phyloP scores from a whole-genome alignment of 2,113 vertebrate genomes.

The Gymnocephalus cernua region DNA sequence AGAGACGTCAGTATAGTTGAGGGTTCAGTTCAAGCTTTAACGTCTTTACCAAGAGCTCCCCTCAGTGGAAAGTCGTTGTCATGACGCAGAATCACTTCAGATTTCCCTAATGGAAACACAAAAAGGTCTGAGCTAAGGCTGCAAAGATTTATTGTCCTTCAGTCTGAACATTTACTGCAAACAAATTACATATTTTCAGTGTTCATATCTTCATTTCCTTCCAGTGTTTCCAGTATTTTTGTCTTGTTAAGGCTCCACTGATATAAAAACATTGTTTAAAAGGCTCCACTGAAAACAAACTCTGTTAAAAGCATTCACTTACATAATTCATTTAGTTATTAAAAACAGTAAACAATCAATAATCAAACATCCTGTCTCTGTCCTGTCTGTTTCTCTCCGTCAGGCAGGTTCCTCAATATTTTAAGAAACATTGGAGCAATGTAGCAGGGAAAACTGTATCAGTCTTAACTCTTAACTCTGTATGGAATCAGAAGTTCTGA shows the following conservation, averaged over 20 bases:
- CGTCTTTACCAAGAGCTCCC: constrained; percentile 52
- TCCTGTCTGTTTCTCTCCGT: neutral
- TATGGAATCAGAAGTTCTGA: neutral
- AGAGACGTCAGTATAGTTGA: neutral
- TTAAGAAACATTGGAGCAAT: neutral
- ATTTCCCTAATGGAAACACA: constrained; percentile 7
- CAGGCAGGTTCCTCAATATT: neutral
- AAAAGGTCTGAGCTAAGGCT: neutral
- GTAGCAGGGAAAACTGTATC: constrained; percentile 13
- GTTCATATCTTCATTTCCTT: constrained; percentile 17
- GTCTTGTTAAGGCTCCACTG: neutral
- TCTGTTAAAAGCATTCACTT: neutral
- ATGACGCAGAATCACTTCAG: constrained; percentile 47
- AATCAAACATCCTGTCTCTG: neutral
- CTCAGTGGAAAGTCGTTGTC: constrained; percentile 59
- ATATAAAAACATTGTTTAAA: neutral
- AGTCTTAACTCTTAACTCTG: constrained; percentile 32
- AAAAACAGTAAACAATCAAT: neutral
- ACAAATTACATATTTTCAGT: neutral
- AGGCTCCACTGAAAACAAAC: neutral
- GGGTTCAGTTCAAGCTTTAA: constrained; percentile 1
- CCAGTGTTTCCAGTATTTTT: constrained; percentile 33
- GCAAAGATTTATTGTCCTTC: constrained; percentile 7
- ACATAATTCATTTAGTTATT: neutral
- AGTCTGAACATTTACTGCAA: neutral